Conservation (phyloP, 2,888 invertebrate species). For the Eilema sororculum region DNA sequence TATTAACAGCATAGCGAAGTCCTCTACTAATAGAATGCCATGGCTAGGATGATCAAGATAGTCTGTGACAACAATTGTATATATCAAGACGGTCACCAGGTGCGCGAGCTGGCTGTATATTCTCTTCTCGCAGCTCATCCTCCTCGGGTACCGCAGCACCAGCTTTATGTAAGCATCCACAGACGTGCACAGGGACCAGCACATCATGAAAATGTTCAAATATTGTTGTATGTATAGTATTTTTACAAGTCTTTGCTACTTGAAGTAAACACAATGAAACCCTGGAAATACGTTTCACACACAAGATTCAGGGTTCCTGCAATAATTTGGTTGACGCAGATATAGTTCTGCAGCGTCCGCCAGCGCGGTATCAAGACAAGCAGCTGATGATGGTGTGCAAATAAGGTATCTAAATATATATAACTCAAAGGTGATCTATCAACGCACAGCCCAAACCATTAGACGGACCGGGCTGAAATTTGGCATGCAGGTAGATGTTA, state of each 20-base stretch:
- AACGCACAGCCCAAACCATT: too few relatives aligned
- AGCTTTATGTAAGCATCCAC: background rate
- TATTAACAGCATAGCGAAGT: background rate
- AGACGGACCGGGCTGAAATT: too few relatives aligned
- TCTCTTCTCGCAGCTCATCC: constrained; percentile 5
- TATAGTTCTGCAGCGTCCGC: background rate
- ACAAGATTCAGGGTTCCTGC: background rate
- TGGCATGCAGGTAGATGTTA: too few relatives aligned
- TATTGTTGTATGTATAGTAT: background rate
- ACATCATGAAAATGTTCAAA: background rate
- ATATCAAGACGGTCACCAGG: background rate
- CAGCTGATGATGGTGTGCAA: background rate
- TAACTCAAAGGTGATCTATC: too few relatives aligned
- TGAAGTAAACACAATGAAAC: background rate
- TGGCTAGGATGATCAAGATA: background rate
- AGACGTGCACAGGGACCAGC: background rate
- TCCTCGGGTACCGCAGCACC: background rate
- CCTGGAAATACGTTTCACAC: background rate
- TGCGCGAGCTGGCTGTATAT: background rate
- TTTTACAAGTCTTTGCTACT: too few relatives aligned
- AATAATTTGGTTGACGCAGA: background rate
- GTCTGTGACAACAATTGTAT: too few relatives aligned
- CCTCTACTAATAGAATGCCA: background rate
- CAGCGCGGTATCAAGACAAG: background rate
- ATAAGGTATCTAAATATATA: too few relatives aligned